Percentiles rank a stretch among this genome's conserved stretches.
phyloP scores from a whole-genome alignment of 1,140 invertebrate genomes.

The Bombus difficillimus region DNA sequence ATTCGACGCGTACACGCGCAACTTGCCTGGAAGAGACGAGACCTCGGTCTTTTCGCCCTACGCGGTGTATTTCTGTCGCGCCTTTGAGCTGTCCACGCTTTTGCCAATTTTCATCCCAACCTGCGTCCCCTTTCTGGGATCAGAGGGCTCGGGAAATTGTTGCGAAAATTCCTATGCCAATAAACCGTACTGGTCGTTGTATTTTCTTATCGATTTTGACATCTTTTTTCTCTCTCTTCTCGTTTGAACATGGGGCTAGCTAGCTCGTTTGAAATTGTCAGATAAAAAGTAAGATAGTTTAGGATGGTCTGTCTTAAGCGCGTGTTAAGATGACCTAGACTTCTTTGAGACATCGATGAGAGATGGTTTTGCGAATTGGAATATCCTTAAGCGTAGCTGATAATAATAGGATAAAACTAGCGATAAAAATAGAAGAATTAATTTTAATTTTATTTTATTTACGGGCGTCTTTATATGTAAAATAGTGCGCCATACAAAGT shows the following conservation, averaged over 20 bases:
- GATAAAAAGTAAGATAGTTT: no score
- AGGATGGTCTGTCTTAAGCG: no score
- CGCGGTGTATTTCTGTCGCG: background rate
- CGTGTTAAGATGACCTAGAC: no score
- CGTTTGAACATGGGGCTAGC: background rate
- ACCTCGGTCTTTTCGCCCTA: background rate
- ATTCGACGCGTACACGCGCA: constrained; percentile 14
- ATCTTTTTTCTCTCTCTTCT: background rate
- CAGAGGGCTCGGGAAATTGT: background rate
- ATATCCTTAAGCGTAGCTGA: no score
- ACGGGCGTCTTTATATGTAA: no score
- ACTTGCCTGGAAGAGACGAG: background rate
- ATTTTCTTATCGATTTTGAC: background rate
- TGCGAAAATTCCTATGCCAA: background rate
- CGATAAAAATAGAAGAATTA: no score
- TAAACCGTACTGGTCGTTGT: background rate
- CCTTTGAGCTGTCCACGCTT: background rate
- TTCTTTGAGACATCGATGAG: no score
- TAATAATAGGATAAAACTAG: no score
- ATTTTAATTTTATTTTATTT: no score
- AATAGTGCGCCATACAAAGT: no score
- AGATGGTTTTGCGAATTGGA: no score
- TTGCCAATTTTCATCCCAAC: background rate
- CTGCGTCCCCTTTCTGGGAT: background rate
- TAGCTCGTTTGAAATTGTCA: no score